Evolutionary conservation across 2,113 vertebrate species (phyloP).

Genomic region (Cervus canadensis): DNA sequence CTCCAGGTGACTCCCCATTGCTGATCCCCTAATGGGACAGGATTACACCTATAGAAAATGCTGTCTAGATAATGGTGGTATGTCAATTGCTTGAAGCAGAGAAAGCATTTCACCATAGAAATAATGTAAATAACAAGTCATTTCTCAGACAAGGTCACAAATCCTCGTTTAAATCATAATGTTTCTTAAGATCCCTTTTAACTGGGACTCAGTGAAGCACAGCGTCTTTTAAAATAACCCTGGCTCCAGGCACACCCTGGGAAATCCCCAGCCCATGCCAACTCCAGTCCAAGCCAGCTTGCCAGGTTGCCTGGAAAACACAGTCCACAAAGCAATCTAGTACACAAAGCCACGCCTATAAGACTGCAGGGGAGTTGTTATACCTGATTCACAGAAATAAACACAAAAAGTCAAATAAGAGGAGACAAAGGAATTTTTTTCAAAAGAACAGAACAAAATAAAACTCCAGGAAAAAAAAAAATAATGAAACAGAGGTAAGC

Average conservation of each 20-base stretch:
- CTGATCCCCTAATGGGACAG: neutral
- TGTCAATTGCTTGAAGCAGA: neutral
- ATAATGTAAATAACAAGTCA: neutral
- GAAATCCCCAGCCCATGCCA: neutral
- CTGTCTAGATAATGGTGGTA: accelerated
- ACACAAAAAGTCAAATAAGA: neutral
- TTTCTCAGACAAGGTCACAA: neutral
- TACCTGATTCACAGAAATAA: neutral
- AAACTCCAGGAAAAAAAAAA: neutral
- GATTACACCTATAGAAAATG: neutral
- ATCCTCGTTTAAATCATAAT: neutral
- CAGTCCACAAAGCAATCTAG: neutral
- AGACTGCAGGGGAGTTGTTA: neutral
- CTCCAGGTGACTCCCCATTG: accelerated
- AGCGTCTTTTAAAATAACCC: neutral
- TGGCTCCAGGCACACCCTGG: neutral
- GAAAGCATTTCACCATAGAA: neutral
- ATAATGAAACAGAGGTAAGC: neutral
- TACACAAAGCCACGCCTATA: neutral
- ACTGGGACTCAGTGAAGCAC: neutral
- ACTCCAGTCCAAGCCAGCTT: neutral
- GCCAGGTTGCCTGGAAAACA: neutral
- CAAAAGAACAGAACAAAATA: neutral
- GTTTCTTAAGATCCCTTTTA: neutral
- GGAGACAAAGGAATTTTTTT: neutral